A percentile compares a stretch with the other conserved stretches of the same genome.
Evolutionary conservation across 1,140 invertebrate species (phyloP).

Genomic region (Drosophila setifemur): DNA sequence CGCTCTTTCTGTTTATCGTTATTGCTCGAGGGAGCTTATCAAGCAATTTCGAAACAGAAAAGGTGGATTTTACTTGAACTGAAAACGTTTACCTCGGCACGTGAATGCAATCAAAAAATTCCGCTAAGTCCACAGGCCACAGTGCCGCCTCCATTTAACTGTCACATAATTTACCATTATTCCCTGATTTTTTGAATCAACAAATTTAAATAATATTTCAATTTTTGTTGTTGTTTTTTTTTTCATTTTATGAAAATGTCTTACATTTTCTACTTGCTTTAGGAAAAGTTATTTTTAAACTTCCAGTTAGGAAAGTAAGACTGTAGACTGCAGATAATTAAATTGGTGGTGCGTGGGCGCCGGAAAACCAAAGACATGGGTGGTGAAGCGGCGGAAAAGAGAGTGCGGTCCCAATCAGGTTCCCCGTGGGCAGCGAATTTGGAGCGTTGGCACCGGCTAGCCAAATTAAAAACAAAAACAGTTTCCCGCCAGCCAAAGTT

Average conservation of each 20-base stretch:
- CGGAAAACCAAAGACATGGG: background rate
- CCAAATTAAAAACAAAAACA: slow-evolving; percentile 2
- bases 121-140: background rate
- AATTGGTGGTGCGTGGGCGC: slow-evolving; percentile 29
- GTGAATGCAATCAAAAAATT: slow-evolving; percentile 57
- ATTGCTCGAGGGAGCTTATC: slow-evolving; percentile 41
- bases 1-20: slow-evolving; percentile 29
- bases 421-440: slow-evolving; percentile 10
- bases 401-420: slow-evolving; percentile 12
- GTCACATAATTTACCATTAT: background rate
- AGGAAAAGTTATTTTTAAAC: too few species aligned
- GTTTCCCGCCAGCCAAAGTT: slow-evolving; percentile 12
- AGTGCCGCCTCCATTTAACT: background rate
- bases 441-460: slow-evolving; percentile 16
- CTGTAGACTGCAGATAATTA: slow-evolving; percentile 15
- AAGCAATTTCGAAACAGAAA: slow-evolving; percentile 39
- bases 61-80: slow-evolving; percentile 3
- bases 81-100: slow-evolving; percentile 29
- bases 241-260: too few species aligned
- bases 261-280: too few species aligned
- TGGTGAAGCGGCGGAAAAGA: background rate
- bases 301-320: background rate
- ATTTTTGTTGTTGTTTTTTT: too few species aligned
- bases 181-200: too few species aligned
- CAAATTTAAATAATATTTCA: background rate